A percentile compares a stretch with the other conserved stretches of the same genome.
phyloP scores from a whole-genome alignment of 64 coral and sea anemone species.

The Stylophora pistillata region DNA sequence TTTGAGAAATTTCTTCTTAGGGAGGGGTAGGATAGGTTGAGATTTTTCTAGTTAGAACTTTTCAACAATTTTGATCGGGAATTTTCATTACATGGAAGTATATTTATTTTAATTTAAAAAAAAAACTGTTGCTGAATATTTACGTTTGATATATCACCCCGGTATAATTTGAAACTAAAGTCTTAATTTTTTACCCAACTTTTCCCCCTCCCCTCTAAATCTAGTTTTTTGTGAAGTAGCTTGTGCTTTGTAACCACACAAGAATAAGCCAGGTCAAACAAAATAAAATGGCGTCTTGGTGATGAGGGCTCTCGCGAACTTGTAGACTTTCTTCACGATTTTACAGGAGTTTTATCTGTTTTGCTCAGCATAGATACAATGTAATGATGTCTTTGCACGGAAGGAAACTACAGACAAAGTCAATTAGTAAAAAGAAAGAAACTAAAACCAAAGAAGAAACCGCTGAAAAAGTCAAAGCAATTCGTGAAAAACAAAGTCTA shows the following conservation, averaged over 20 bases:
- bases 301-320: neutral
- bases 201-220: neutral
- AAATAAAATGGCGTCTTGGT: conserved; percentile 67
- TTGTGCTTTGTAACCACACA: conserved; percentile 42
- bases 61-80: neutral
- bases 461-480: conserved; percentile 72
- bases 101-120: no score
- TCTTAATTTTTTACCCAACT: neutral
- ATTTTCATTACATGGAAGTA: neutral
- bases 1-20: neutral
- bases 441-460: conserved; percentile 58
- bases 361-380: neutral
- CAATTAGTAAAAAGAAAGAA: conserved; percentile 28
- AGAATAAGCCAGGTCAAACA: neutral
- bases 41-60: neutral
- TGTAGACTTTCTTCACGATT: neutral
- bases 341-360: neutral
- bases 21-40: neutral
- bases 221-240: neutral
- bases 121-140: no score
- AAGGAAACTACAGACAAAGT: conserved; percentile 57
- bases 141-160: no score
- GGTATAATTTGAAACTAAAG: neutral
- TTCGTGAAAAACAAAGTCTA: conserved; percentile 79
- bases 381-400: conserved; percentile 69